These are phyloP conservation scores for Diplolepis rosae DNA, from an alignment of 2,888 invertebrate genomes.

Conservation along the genomic window DNA sequence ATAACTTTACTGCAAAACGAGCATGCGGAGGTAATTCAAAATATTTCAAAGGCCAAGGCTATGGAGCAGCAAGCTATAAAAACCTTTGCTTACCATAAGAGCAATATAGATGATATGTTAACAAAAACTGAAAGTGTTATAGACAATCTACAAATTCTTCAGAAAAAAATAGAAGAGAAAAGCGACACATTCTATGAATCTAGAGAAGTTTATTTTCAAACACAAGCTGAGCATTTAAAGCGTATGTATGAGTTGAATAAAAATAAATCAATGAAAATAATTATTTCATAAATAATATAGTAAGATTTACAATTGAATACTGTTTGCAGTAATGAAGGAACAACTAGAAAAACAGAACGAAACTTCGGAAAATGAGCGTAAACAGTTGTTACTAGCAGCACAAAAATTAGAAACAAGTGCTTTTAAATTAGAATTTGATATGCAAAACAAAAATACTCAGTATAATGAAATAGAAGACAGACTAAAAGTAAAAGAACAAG, in stretches of 20 bases:
- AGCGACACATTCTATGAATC: constrained; percentile 52
- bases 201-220: constrained; percentile 55
- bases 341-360: constrained; percentile 60
- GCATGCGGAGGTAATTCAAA: constrained; percentile 63
- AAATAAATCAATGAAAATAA: not conserved
- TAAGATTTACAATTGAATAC: not conserved
- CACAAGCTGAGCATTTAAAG: constrained; percentile 61
- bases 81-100: constrained; percentile 57
- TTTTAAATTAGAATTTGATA: constrained; percentile 55
- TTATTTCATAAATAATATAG: too few species aligned
- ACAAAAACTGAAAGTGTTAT: constrained; percentile 59
- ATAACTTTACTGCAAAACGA: constrained; percentile 62
- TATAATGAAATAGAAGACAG: constrained; percentile 59
- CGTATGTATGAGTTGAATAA: constrained; percentile 55
- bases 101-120: constrained; percentile 61
- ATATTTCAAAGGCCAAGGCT: constrained; percentile 64
- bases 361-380: constrained; percentile 55
- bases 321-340: constrained; percentile 56
- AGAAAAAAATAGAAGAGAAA: constrained; percentile 57
- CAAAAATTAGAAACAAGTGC: constrained; percentile 59
- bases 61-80: constrained; percentile 61
- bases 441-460: constrained; percentile 56
- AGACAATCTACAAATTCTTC: constrained; percentile 55
- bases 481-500: constrained; percentile 57
- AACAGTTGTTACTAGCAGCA: constrained; percentile 56